A percentile compares a stretch with the other conserved stretches of the same genome.
Evolutionary conservation across 2,113 vertebrate species (phyloP).

Genomic region (Gnathonemus longibarbis): DNA sequence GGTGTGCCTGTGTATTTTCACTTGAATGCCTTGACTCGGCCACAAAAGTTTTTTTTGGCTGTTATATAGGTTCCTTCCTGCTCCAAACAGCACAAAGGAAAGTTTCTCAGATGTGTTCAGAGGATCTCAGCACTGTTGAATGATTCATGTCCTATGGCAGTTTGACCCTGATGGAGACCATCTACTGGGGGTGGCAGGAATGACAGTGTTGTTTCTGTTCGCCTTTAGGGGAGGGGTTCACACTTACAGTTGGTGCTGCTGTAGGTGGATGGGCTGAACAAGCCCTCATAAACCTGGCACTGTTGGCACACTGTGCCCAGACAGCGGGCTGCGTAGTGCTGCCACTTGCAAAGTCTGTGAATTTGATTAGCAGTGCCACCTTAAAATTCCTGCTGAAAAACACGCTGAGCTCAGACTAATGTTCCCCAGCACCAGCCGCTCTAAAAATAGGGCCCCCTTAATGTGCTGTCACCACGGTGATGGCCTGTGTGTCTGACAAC

Average conservation of each 20-base stretch:
- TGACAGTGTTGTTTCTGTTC: not conserved
- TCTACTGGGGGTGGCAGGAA: not conserved
- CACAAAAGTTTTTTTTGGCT: not conserved
- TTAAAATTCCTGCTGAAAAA: conserved; percentile 9
- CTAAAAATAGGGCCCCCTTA: not conserved
- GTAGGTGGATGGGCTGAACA: not conserved
- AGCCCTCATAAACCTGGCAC: not conserved
- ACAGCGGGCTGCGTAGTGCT: not conserved
- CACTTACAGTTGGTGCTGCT: not conserved
- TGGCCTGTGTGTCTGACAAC: not conserved
- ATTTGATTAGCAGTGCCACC: not conserved
- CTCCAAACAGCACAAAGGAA: not conserved
- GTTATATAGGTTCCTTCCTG: not conserved
- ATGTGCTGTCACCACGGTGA: not conserved
- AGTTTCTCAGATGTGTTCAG: not conserved
- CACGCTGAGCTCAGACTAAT: not conserved
- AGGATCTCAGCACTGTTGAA: not conserved
- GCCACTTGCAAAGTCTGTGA: not conserved
- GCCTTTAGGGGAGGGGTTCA: not conserved
- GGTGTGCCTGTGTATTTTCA: not conserved
- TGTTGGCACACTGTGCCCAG: too few relatives aligned
- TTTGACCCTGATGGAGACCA: not conserved
- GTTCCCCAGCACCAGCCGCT: not conserved
- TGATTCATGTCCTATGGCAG: not conserved
- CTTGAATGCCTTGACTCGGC: not conserved